Conservation (phyloP, 2,888 invertebrate genomes). For the Parapristionchus giblindavisi region DNA sequence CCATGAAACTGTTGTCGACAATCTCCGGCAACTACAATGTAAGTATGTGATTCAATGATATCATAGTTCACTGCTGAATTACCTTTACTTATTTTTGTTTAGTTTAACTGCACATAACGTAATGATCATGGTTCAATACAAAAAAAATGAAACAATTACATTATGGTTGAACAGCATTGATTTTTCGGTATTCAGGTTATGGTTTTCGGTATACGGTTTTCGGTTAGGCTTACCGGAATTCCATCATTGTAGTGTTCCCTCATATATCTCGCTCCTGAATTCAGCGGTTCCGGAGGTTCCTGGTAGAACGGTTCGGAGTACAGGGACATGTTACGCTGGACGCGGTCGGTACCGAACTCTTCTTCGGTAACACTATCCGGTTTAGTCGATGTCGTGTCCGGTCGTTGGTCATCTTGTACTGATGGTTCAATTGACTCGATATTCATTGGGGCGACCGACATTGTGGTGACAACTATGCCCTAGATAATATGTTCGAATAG, state of each 20-base stretch:
- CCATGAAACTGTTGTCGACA: slow-evolving; percentile 23
- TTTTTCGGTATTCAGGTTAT: not conserved
- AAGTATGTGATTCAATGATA: no score
- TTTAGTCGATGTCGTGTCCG: no score
- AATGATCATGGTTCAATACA: no score
- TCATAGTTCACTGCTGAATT: not conserved
- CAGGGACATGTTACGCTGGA: not conserved
- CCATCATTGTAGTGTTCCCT: slow-evolving; percentile 32
- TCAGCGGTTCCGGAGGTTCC: slow-evolving; percentile 2
- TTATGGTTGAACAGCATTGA: not conserved
- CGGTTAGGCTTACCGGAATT: not conserved
- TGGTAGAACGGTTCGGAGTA: not conserved
- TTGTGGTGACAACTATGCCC: no score
- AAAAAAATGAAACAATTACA: not conserved
- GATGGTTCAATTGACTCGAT: no score
- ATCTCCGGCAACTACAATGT: slow-evolving; percentile 19
- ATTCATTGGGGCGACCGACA: no score
- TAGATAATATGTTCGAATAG: no score
- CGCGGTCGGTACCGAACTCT: not conserved
- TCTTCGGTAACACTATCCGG: not conserved
- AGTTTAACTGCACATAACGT: no score
- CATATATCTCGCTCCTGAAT: slow-evolving; percentile 29
- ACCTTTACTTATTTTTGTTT: not conserved
- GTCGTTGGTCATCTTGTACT: no score
- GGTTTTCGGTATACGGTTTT: not conserved